Percentiles rank a stretch among this genome's conserved stretches.
Conservation (phyloP, 92 coral and sea anemone species). For the Parazoanthus darwini region DNA sequence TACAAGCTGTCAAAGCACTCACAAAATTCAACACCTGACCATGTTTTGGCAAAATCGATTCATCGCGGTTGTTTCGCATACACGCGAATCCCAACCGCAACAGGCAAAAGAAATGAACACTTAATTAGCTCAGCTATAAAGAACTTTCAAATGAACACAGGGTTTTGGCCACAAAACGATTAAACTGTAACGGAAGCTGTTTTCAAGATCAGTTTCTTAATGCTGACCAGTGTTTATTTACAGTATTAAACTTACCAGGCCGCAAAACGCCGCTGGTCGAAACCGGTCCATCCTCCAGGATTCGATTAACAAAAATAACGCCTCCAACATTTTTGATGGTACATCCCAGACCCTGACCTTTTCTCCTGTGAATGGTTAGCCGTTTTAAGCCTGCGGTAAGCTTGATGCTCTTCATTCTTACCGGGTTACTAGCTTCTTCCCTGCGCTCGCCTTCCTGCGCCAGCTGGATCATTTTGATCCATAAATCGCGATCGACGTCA, state of each 20-base stretch:
- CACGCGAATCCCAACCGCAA: neutral
- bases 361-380: constrained; percentile 75
- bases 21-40: neutral
- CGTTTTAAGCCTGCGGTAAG: constrained; percentile 87
- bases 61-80: neutral
- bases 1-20: neutral
- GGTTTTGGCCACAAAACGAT: neutral
- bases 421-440: constrained; percentile 87
- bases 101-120: neutral
- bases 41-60: neutral
- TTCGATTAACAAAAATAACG: constrained; percentile 89
- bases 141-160: neutral
- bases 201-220: neutral
- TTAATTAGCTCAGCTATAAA: neutral
- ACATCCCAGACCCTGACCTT: constrained; percentile 88
- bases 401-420: constrained; percentile 83
- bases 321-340: constrained; percentile 96
- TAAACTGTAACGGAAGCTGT: neutral
- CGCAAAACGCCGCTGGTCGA: constrained; percentile 85
- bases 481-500: constrained; percentile 76
- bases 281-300: constrained; percentile 93
- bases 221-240: neutral
- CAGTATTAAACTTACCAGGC: constrained; percentile 68
- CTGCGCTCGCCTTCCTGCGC: constrained; percentile 79
- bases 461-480: constrained; percentile 72